phyloP scores from a whole-genome alignment of 2,797 vertebrate species.

The Otolemur crassicaudatus region DNA sequence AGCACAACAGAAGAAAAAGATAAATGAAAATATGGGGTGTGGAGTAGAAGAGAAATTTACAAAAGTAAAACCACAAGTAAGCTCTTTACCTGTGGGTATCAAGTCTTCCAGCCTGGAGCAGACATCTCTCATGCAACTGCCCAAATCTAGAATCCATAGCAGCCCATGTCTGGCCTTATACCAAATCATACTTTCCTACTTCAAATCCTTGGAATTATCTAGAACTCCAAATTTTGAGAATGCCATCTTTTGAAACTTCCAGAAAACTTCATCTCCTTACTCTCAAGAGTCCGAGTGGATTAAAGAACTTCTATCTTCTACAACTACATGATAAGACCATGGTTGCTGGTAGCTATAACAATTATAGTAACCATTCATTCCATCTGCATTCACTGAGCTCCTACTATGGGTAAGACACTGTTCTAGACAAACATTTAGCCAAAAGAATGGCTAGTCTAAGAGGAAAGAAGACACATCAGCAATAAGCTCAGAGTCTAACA shows the following conservation, averaged over 20 bases:
- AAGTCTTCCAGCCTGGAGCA: neutral
- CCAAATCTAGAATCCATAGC: neutral
- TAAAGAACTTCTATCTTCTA: neutral
- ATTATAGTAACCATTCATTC: neutral
- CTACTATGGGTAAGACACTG: neutral
- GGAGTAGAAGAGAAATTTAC: neutral
- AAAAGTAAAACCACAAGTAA: neutral
- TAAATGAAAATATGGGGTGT: accelerated
- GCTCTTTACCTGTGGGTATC: neutral
- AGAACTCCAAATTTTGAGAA: neutral
- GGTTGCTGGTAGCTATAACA: neutral
- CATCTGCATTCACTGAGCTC: neutral
- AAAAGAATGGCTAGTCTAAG: neutral
- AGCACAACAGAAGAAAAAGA: neutral
- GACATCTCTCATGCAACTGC: neutral
- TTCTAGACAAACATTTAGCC: neutral
- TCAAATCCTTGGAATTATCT: neutral
- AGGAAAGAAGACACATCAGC: neutral
- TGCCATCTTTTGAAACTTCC: neutral
- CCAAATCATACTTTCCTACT: neutral
- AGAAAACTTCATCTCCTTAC: neutral
- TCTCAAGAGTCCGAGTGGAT: neutral
- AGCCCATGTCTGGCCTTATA: neutral
- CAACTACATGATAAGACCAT: accelerated
- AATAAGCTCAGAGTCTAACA: neutral